These are phyloP conservation scores for Lepilemur ruficaudatus DNA, from an alignment of 2,797 vertebrate species.

Conservation along the genomic window DNA sequence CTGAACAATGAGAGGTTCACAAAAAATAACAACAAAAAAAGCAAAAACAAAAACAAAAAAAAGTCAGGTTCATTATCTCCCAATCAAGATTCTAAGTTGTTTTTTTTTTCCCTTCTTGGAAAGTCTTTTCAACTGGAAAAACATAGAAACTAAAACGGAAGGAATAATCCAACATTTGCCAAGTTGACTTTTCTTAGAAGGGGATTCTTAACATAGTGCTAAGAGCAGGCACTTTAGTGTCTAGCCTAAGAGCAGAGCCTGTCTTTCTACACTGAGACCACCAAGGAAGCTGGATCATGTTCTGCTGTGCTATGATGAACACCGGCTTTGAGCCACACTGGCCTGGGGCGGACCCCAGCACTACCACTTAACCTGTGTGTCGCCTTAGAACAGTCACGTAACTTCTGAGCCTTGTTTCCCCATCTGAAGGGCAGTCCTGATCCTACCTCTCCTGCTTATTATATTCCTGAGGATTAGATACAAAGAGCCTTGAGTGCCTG, in stretches of 20 bases:
- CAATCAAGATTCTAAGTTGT: neutral
- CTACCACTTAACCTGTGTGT: neutral
- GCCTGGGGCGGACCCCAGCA: neutral
- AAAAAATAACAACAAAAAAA: too few relatives aligned
- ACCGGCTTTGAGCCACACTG: neutral
- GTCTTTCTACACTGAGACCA: neutral
- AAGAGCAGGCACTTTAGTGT: neutral
- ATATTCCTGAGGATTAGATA: neutral
- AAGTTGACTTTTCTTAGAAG: neutral
- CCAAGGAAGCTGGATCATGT: neutral
- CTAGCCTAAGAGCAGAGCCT: neutral
- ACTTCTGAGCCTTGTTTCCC: neutral
- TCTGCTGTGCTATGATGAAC: neutral
- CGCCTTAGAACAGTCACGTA: neutral
- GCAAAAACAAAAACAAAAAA: too few relatives aligned
- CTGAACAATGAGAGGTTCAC: neutral
- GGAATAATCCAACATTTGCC: neutral
- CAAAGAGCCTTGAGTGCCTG: neutral
- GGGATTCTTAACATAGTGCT: neutral
- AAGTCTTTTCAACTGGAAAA: slow-evolving; percentile 27
- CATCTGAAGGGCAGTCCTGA: neutral
- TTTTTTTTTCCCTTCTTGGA: neutral
- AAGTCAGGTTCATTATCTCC: neutral
- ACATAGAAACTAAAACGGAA: neutral
- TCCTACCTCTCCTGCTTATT: neutral